Base-by-base conservation (phyloP, 2,888 invertebrate genomes). In the Melanophora roralis region DNA sequence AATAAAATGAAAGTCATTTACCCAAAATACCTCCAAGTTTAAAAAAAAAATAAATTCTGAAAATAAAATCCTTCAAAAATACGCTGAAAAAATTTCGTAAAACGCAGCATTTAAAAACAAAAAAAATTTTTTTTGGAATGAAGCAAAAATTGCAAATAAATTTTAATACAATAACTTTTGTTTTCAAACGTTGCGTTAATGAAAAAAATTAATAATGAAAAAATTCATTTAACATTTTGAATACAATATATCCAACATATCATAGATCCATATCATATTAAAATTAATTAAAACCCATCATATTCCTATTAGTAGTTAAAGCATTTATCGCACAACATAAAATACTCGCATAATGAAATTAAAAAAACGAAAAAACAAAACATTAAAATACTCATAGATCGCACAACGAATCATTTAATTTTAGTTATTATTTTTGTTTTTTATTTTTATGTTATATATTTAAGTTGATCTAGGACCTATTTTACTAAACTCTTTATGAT, bases 11-110 rank as follows among this genome's bases (percentile, higher is more conserved):
- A 45, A 67, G 27, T 64, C 49, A 69, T 47, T n/a, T 36, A 38
- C 67, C 51, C 47, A 59, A 34, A 60, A 79, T 62, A 72, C 79
- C 71, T 79, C 75, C 67, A 80, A 40, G 49, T 14, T 49, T 14
- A 76, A 71, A 74, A 78, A 55, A 67, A 78, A 43, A 64, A 68
- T 67, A 72, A 67, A 59, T 47, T 40, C 19, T 27, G 53, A 57
- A 47, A 40, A 27, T 27, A 59, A 57, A 67, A 43, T 40, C 14
- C 14, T 45, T 12, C 32, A 12, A 8, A 60, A 53, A 16, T 16
- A 3, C 14, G 53, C 32, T 5, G 32, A 64, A 14, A 14, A 23
- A n/a, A n/a, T n/a, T n/a, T n/a, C n/a, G n/a, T n/a, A n/a, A 27
- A 51, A 51, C 12, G 27, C 19, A 57, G 40, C 11, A 60, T 27